Base-by-base conservation (phyloP, 2,113 vertebrate genomes). In the Zosterops lateralis region DNA sequence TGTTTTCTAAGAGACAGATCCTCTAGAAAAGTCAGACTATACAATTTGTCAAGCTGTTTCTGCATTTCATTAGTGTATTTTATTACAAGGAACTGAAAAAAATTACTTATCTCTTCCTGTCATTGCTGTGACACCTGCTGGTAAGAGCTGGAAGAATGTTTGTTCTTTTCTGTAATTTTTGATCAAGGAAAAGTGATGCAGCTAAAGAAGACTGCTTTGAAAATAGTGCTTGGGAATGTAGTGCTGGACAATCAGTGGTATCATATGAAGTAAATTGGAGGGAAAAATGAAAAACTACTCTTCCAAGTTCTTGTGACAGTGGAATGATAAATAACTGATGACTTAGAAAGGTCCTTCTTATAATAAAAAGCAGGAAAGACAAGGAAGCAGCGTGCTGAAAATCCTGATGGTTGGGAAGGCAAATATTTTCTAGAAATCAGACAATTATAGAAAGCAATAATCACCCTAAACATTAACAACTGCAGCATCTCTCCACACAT, bases 101-200 rank as follows among this genome's bases (percentile, higher is more conserved):
- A 3, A 14, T 7, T 1, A 18, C 19, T 18, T 34, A 0, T 2
- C 26, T 51, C 9, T 76, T 78, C 9, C 45, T 87, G 87, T 80
- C 72, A 15, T 25, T 50, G 32, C 32, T 92, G 56, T 83, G 92
- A 86, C 92, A 95, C 65, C 90, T 95, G 90, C 90, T 91, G 95
- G 90, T 48, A 87, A 77, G n/a, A 65, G 32, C 47, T 70, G 64
- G 80, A 76, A 92, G 58, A 82, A 29, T 14, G 8, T 32, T 42
- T 50, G 32, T 45, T 58, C 21, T 70, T 47, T 34, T n/a, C 51
- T 71, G n/a, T 57, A 61, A 54, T 20, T 66, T 48, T 84, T 51
- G 9, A 44, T 81, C 61, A 38, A 56, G 79, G 32, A 36, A 51
- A 76, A 57, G 17, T 18, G 9, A 54, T 25, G 56, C 7, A 61